Conservation (phyloP, 2,888 invertebrate species). For the Oscheius sp. region DNA sequence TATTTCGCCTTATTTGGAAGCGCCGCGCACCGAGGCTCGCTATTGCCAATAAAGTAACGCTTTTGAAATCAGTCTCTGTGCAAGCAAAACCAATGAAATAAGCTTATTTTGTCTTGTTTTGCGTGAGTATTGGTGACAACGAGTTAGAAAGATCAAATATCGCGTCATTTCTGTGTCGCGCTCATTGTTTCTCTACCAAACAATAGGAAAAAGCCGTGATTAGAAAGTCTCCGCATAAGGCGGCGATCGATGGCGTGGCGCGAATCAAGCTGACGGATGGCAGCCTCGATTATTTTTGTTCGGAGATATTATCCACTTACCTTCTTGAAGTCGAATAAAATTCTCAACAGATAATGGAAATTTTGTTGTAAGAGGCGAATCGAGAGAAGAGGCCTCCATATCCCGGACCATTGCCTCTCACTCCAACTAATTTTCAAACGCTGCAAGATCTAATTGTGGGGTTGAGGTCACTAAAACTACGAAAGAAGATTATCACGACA, state of each 20-base stretch:
- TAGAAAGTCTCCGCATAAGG: slow-evolving; percentile 1
- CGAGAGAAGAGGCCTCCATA: slow-evolving; percentile 20
- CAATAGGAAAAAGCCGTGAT: neutral
- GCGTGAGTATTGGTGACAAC: too few species aligned
- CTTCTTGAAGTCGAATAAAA: slow-evolving; percentile 26
- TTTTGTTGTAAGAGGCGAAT: slow-evolving; percentile 31
- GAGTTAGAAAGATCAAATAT: too few species aligned
- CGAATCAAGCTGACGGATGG: slow-evolving; percentile 25
- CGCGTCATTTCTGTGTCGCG: too few species aligned
- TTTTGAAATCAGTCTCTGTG: too few species aligned
- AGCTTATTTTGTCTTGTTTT: too few species aligned
- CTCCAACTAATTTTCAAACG: neutral
- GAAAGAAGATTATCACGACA: too few species aligned
- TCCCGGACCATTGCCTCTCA: slow-evolving; percentile 20
- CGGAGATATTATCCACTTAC: neutral
- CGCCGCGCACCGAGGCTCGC: too few species aligned
- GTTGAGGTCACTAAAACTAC: neutral
- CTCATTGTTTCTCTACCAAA: too few species aligned
- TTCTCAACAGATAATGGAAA: slow-evolving; percentile 30
- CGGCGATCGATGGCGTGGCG: slow-evolving; percentile 27
- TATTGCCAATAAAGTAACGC: too few species aligned
- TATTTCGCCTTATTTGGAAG: too few species aligned
- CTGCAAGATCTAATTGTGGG: neutral
- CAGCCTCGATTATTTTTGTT: slow-evolving; percentile 15
- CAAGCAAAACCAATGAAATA: too few species aligned